Evolutionary conservation across 2,888 invertebrate genomes (phyloP).

Genomic region (Sinohyriopsis cumingii): DNA sequence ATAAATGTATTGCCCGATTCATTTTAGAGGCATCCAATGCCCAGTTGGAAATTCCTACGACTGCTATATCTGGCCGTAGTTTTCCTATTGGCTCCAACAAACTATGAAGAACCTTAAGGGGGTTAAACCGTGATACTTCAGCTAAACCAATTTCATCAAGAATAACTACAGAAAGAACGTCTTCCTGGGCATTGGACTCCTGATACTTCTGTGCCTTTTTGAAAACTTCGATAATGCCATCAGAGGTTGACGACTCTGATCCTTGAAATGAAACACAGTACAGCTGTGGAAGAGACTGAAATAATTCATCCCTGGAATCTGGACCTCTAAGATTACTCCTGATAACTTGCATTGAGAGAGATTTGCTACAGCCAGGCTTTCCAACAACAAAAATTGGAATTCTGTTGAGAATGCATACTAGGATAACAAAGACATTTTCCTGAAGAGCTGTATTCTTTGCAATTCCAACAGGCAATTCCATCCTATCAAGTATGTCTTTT

Average conservation of each 20-base stretch:
- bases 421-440: slow-evolving; percentile 55
- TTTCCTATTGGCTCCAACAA: slow-evolving; percentile 48
- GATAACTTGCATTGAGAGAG: slow-evolving; percentile 50
- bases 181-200: slow-evolving; percentile 27
- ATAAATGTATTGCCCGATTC: slow-evolving; percentile 59
- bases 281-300: slow-evolving; percentile 43
- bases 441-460: slow-evolving; percentile 49
- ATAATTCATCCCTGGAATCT: slow-evolving; percentile 46
- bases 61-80: slow-evolving; percentile 46
- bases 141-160: slow-evolving; percentile 61
- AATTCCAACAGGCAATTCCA: slow-evolving; percentile 45
- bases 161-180: slow-evolving; percentile 52
- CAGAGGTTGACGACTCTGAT: slow-evolving; percentile 56
- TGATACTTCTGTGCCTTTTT: slow-evolving; percentile 50
- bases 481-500: slow-evolving; percentile 40
- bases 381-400: slow-evolving; percentile 56
- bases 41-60: slow-evolving; percentile 59
- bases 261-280: slow-evolving; percentile 55
- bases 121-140: slow-evolving; percentile 55
- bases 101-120: slow-evolving; percentile 55
- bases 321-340: slow-evolving; percentile 50
- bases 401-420: slow-evolving; percentile 48
- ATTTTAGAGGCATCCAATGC: slow-evolving; percentile 61
- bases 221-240: slow-evolving; percentile 55
- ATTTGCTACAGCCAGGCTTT: slow-evolving; percentile 57